These are phyloP conservation scores for Epirrita christyi DNA, from an alignment of 2,888 invertebrate genomes.

Conservation along the genomic window DNA sequence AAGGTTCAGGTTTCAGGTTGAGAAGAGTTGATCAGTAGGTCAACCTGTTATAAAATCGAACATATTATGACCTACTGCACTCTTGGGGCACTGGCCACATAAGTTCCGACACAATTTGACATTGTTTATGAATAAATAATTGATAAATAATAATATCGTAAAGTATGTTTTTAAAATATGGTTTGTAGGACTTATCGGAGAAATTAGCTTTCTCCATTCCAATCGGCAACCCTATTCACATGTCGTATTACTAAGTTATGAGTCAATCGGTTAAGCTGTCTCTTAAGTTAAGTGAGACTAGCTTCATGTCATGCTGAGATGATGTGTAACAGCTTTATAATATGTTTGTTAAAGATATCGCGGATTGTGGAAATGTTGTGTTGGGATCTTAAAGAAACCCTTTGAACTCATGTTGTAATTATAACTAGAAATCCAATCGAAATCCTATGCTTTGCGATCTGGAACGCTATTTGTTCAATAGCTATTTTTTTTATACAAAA, in stretches of 20 bases:
- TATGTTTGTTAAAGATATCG: conserved; percentile 15
- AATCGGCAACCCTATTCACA: conserved; percentile 25
- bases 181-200: not conserved
- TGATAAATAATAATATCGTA: too few species aligned
- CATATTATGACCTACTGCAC: too few species aligned
- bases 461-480: too few species aligned
- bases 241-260: conserved; percentile 49
- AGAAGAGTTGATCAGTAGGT: too few species aligned
- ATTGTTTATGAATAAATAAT: too few species aligned
- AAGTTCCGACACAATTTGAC: too few species aligned
- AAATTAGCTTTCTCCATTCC: not conserved
- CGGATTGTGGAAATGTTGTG: conserved; percentile 9
- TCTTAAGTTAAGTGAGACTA: conserved; percentile 48
- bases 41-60: too few species aligned
- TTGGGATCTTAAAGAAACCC: not conserved
- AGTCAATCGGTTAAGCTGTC: conserved; percentile 53
- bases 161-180: not conserved
- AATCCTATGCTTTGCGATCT: too few species aligned
- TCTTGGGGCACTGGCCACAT: too few species aligned
- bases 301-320: conserved; percentile 44
- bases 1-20: too few species aligned
- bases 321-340: conserved; percentile 23
- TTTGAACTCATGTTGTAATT: conserved; percentile 1
- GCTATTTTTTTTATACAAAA: too few species aligned
- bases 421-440: too few species aligned